Conservation (phyloP, 2,113 vertebrate genomes). For the Silurus asotus region DNA sequence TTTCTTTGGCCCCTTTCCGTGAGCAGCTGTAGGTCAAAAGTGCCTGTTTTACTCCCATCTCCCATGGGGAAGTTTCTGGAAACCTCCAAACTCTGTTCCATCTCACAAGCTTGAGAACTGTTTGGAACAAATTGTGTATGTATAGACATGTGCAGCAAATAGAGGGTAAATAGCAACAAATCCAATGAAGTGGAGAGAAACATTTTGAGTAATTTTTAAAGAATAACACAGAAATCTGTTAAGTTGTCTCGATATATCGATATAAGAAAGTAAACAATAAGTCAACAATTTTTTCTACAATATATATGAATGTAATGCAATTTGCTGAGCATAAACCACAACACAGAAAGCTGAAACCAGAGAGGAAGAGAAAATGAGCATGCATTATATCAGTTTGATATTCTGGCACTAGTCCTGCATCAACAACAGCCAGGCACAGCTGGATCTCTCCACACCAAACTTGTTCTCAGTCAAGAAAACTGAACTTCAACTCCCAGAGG, state of each 20-base stretch:
- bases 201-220: neutral
- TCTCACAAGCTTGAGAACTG: conserved; percentile 27
- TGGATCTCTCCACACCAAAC: conserved; percentile 59
- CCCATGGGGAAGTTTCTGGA: conserved; percentile 45
- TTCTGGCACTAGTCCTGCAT: conserved; percentile 59
- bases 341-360: conserved; percentile 43
- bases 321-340: neutral
- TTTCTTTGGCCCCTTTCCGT: conserved; percentile 38
- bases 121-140: conserved; percentile 1
- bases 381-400: conserved; percentile 6
- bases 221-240: neutral
- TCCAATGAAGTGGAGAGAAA: neutral
- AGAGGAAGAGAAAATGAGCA: conserved; percentile 48
- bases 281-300: neutral
- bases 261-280: neutral
- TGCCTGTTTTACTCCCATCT: conserved; percentile 40
- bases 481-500: conserved; percentile 63
- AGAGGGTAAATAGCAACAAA: conserved; percentile 24
- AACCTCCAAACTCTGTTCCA: conserved; percentile 32
- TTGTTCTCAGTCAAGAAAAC: conserved; percentile 58
- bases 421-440: conserved; percentile 65
- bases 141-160: conserved; percentile 11
- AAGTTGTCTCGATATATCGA: neutral
- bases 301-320: neutral
- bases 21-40: conserved; percentile 55